Base-by-base conservation (phyloP, 2,113 vertebrate genomes). In the Glaucomys volans region DNA sequence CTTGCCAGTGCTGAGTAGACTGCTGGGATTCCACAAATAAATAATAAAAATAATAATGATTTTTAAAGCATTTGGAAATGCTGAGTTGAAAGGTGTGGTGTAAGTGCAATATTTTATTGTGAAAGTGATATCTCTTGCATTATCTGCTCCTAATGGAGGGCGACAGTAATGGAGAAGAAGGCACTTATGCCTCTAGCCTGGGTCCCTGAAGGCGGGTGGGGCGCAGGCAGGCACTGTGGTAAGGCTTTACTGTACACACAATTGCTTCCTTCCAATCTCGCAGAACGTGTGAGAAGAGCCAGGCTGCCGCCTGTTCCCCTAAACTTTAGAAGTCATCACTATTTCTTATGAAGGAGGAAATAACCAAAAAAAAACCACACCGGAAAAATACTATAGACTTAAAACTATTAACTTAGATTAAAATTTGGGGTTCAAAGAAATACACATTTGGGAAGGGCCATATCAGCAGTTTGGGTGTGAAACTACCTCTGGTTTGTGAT, bases 1-100 rank as follows among this genome's bases (percentile, higher is more conserved):
- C 59, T 97, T 97, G 83, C 94, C 91, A 96, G 76, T 92, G 95
- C 96, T 97, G 96, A 97, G 97, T 98, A 92, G 94, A 98, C 95
- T 98, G 94, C 96, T 97, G 97, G 97, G 97, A 97, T 96, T 97
- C 93, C 91, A 97, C 97, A 96, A 82, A 98, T 97, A 97, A 97
- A 98, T 98, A 98, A 98, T 98, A 97, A 97, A 97, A 97, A 97
- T 97, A 97, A 97, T 97, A 97, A 98, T 97, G 97, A 97, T 97
- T 98, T 97, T 97, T 97, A 94, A 97, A 98, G 97, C 97, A 96
- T 97, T 97, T 97, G 97, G 97, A 97, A 97, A 95, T 81, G 97
- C 97, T 97, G 95, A 97, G 95, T 97, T 94, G 97, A 97, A 97
- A 98, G 97, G 97, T 97, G 97, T 95, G 95, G 95, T 96, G 42